Percentiles rank a stretch among this genome's conserved stretches.
Conservation (phyloP, 2,113 vertebrate genomes). For the Cranoglanis bouderius region DNA sequence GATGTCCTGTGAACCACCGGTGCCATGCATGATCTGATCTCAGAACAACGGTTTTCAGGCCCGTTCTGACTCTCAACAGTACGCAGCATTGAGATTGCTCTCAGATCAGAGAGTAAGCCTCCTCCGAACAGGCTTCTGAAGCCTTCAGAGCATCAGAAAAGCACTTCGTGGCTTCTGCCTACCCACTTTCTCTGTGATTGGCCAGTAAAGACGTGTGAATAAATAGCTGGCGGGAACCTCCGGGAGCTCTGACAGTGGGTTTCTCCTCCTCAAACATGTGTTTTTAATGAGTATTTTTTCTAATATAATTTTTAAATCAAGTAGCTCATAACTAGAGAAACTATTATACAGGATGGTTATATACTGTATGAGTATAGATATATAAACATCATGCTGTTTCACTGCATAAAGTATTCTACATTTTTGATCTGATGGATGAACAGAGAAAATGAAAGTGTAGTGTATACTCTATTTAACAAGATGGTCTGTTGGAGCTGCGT, state of each 20-base stretch:
- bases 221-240: neutral
- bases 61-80: constrained; percentile 20
- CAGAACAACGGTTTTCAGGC: constrained; percentile 19
- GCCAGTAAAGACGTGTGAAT: neutral
- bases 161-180: neutral
- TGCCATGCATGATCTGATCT: constrained; percentile 20
- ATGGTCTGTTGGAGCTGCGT: neutral
- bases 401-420: neutral
- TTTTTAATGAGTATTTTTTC: neutral
- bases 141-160: neutral
- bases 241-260: neutral
- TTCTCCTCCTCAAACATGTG: neutral
- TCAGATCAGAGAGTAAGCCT: constrained; percentile 21
- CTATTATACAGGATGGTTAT: neutral
- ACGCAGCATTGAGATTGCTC: neutral
- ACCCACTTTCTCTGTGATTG: neutral
- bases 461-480: neutral
- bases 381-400: neutral
- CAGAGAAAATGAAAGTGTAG: neutral
- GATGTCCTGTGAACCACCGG: constrained; percentile 7
- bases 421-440: neutral
- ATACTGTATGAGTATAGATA: neutral
- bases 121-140: neutral
- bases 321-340: neutral
- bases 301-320: neutral